These are phyloP conservation scores for Sesia bembeciformis DNA, from an alignment of 2,888 invertebrate genomes.

Conservation along the genomic window DNA sequence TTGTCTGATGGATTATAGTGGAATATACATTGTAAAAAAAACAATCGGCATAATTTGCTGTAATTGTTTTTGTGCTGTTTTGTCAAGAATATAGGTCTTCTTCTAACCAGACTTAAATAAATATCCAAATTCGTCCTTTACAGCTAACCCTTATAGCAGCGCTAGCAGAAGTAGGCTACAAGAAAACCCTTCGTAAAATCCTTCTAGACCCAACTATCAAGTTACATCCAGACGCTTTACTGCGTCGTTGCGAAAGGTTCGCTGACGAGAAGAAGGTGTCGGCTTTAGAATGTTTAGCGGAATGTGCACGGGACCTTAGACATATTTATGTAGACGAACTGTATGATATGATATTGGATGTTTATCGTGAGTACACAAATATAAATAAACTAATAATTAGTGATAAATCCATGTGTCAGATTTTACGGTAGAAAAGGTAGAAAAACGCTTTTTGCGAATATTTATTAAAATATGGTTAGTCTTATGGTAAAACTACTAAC, in stretches of 20 bases:
- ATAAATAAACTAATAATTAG: no score
- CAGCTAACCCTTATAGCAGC: constrained; percentile 66
- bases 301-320: constrained; percentile 39
- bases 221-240: constrained; percentile 64
- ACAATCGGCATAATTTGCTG: no score
- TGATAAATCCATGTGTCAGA: no score
- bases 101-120: no score
- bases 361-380: constrained; percentile 55
- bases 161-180: constrained; percentile 69
- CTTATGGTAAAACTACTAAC: no score
- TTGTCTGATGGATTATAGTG: no score
- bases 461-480: no score
- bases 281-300: constrained; percentile 42
- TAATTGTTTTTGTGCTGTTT: no score
- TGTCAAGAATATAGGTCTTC: no score
- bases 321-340: constrained; percentile 47
- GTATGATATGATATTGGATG: constrained; percentile 61
- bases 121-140: background rate
- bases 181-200: constrained; percentile 60
- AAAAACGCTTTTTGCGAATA: no score
- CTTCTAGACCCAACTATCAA: constrained; percentile 68
- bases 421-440: no score
- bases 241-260: constrained; percentile 67
- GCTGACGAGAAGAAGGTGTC: constrained; percentile 45
- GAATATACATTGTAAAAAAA: no score